Evolutionary conservation across 2,113 vertebrate genomes (phyloP).

Genomic region (Rhinopomastus cyanomelas): DNA sequence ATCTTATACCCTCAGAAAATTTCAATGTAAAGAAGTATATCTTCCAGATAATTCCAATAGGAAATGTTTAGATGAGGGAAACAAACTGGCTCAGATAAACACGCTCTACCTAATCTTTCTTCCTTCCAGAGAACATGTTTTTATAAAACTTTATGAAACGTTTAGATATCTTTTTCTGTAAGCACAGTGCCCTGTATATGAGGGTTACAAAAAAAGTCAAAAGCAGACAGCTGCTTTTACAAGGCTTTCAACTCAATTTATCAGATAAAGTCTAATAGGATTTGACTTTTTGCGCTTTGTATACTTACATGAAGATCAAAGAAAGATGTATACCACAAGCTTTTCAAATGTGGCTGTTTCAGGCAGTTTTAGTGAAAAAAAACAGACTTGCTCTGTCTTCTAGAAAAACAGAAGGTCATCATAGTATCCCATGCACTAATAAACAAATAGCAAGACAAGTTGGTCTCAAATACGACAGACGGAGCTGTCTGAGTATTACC

Average conservation of each 20-base stretch:
- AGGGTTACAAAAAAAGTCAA: neutral
- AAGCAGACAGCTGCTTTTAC: neutral
- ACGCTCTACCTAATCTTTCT: neutral
- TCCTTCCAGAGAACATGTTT: neutral
- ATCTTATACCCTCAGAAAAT: slow-evolving; percentile 12
- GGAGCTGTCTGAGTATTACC: neutral
- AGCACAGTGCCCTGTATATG: neutral
- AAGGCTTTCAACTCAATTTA: slow-evolving; percentile 15
- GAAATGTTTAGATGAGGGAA: neutral
- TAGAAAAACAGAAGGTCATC: neutral
- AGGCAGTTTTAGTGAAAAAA: slow-evolving; percentile 10
- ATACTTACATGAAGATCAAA: slow-evolving; percentile 31
- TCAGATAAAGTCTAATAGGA: slow-evolving; percentile 15
- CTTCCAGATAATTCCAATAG: neutral
- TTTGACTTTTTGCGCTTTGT: slow-evolving; percentile 24
- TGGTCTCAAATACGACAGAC: neutral
- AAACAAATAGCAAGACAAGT: neutral
- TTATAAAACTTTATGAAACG: neutral
- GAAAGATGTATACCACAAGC: neutral
- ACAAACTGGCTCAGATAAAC: neutral
- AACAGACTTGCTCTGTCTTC: neutral
- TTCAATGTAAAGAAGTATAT: neutral
- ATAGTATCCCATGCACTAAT: neutral
- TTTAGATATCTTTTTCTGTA: slow-evolving; percentile 4
- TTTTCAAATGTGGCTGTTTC: slow-evolving; percentile 12